Conservation (phyloP, 1,140 invertebrate species). For the Acromyrmex echinatior region DNA sequence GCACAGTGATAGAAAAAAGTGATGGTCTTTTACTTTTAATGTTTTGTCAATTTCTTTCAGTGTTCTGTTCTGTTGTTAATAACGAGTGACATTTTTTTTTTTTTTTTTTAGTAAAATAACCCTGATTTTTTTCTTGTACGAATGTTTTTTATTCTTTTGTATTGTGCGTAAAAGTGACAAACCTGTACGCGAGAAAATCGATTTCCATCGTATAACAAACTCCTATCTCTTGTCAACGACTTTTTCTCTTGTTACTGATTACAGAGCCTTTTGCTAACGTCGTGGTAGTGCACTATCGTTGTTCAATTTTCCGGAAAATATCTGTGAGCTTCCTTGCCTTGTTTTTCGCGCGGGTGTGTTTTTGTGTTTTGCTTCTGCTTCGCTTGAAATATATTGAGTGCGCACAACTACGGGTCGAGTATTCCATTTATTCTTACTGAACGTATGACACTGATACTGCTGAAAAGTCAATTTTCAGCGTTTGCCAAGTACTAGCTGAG, state of each 20-base stretch:
- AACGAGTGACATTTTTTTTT: constrained; percentile 14
- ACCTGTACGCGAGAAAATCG: constrained; percentile 42
- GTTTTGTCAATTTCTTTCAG: background rate
- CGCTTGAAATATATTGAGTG: constrained; percentile 55
- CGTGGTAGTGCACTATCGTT: constrained; percentile 38
- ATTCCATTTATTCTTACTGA: constrained; percentile 56
- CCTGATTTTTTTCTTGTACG: background rate
- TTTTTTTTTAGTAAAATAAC: constrained; percentile 24
- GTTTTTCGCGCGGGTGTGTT: constrained; percentile 54
- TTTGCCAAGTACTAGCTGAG: constrained; percentile 44
- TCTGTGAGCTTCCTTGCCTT: constrained; percentile 46
- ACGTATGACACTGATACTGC: constrained; percentile 45
- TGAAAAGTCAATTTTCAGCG: constrained; percentile 59
- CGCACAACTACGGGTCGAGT: constrained; percentile 34
- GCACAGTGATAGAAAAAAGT: background rate
- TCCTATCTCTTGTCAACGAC: constrained; percentile 45
- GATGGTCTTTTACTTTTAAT: constrained; percentile 14
- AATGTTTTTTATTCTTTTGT: constrained; percentile 26
- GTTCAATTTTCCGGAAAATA: constrained; percentile 64
- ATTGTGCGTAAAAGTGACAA: constrained; percentile 46
- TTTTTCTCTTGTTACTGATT: constrained; percentile 59
- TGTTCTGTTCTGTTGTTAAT: background rate
- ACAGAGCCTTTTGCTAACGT: constrained; percentile 51
- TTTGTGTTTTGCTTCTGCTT: constrained; percentile 51
- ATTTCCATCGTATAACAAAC: constrained; percentile 47